A percentile compares a stretch with the other conserved stretches of the same genome.
These are phyloP conservation scores for Troides helena DNA, from an alignment of 2,888 invertebrate species.

Conservation along the genomic window DNA sequence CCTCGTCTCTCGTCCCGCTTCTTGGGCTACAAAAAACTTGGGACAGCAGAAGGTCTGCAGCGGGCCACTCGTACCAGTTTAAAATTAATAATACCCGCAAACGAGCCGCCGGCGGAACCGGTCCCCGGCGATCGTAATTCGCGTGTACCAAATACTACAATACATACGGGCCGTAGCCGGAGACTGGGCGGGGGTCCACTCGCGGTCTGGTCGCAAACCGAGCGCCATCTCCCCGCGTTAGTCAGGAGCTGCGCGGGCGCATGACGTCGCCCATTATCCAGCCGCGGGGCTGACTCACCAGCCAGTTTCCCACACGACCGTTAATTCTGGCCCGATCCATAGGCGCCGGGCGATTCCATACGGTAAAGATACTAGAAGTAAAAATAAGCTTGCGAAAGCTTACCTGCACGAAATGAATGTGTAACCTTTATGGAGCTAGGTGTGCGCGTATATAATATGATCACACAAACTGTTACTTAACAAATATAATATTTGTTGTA, in stretches of 20 bases:
- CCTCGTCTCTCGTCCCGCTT: no score
- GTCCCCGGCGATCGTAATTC: constrained; percentile 15
- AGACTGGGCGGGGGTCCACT: not conserved
- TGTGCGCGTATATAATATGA: no score
- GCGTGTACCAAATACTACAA: constrained; percentile 7
- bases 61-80: constrained; percentile 17
- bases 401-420: no score
- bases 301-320: constrained; percentile 68
- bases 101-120: constrained; percentile 21
- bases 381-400: no score
- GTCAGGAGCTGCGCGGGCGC: constrained; percentile 44
- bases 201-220: not conserved
- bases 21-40: no score
- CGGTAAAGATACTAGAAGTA: not conserved
- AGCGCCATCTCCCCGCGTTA: constrained; percentile 35
- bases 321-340: constrained; percentile 47
- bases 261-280: constrained; percentile 50
- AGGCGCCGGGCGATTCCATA: constrained; percentile 37
- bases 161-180: not conserved
- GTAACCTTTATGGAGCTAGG: no score
- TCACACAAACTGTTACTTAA: no score
- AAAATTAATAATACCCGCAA: constrained; percentile 11
- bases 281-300: constrained; percentile 58
- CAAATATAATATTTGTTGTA: no score
- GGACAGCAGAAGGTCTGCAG: constrained; percentile 1